A percentile compares a stretch with the other conserved stretches of the same genome.
Conservation (phyloP, 2,113 vertebrate genomes). For the Dolichotis patagonum region DNA sequence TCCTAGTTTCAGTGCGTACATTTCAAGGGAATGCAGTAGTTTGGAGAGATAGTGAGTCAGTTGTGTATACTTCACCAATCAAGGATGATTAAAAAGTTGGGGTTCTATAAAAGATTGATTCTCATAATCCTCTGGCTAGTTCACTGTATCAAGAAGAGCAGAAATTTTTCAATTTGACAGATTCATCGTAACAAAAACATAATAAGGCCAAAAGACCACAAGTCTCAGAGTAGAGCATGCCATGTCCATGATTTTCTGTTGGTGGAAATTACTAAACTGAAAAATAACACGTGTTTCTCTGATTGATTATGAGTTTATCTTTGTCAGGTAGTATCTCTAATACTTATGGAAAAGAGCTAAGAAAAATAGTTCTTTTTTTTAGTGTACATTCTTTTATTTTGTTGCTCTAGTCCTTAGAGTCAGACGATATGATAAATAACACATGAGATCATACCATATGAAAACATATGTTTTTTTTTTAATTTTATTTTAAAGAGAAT, state of each 20-base stretch:
- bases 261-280: not conserved
- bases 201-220: not conserved
- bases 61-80: not conserved
- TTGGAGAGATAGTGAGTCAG: not conserved
- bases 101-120: not conserved
- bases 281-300: not conserved
- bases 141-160: not conserved
- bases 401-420: not conserved
- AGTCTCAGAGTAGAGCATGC: not conserved
- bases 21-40: not conserved
- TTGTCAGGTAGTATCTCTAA: not conserved
- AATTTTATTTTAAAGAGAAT: no score
- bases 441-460: not conserved
- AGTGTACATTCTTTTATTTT: not conserved
- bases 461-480: no score
- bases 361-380: not conserved
- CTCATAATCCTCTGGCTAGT: not conserved
- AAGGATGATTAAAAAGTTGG: not conserved
- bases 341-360: not conserved
- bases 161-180: not conserved
- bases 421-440: not conserved
- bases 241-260: not conserved
- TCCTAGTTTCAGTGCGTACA: not conserved
- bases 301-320: not conserved
- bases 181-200: not conserved